A percentile compares a stretch with the other conserved stretches of the same genome.
Evolutionary conservation across 2,797 vertebrate genomes (phyloP).

Genomic region (Takifugu ocellatus): DNA sequence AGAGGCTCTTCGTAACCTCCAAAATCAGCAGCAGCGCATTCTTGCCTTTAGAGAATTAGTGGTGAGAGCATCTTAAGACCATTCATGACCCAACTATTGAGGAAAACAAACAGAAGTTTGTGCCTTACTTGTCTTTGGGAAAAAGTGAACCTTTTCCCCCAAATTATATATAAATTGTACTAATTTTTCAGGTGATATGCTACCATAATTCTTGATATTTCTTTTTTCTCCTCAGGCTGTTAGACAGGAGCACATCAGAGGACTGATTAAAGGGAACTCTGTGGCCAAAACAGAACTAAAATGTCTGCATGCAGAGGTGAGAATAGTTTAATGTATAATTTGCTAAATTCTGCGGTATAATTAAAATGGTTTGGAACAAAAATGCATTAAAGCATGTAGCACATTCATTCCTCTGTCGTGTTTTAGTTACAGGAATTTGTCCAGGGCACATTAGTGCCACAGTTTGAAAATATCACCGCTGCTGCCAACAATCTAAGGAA

Average conservation of each 20-base stretch:
- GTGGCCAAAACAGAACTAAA: slow-evolving; percentile 69
- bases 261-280: slow-evolving; percentile 79
- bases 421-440: slow-evolving; percentile 71
- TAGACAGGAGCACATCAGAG: slow-evolving; percentile 79
- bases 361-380: background rate
- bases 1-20: slow-evolving; percentile 63
- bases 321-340: slow-evolving; percentile 12
- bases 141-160: background rate
- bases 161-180: background rate
- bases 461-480: slow-evolving; percentile 53
- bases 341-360: background rate
- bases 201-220: background rate
- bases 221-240: slow-evolving; percentile 50
- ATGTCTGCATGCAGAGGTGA: slow-evolving; percentile 69
- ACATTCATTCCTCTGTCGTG: slow-evolving; percentile 2
- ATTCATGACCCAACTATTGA: background rate
- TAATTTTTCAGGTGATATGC: background rate
- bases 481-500: slow-evolving; percentile 67
- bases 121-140: background rate
- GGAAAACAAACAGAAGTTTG: background rate
- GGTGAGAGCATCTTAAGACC: slow-evolving; percentile 53
- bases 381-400: background rate
- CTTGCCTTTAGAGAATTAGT: slow-evolving; percentile 76
- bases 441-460: slow-evolving; percentile 55
- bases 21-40: slow-evolving; percentile 73